Conservation (phyloP, 2,888 invertebrate genomes). For the Odontomyia ornata region DNA sequence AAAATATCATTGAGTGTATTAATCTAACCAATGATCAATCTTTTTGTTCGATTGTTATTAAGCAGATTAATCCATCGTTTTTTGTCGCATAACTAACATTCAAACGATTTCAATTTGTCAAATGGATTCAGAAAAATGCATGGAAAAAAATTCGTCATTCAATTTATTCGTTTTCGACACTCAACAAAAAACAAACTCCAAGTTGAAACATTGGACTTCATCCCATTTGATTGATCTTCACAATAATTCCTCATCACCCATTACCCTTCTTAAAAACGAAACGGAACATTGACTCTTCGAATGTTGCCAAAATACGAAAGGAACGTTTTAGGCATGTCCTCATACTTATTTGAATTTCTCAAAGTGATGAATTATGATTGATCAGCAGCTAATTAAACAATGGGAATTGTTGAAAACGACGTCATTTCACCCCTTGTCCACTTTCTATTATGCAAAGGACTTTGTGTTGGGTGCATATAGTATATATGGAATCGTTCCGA, state of each 20-base stretch:
- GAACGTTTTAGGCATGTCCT: not conserved
- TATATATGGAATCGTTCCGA: too few species aligned
- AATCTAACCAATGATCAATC: too few species aligned
- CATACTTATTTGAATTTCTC: constrained; percentile 43
- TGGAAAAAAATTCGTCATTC: constrained; percentile 14
- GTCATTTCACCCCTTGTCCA: constrained; percentile 22
- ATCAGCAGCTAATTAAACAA: constrained; percentile 45
- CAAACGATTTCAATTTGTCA: constrained; percentile 34
- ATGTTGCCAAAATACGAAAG: constrained; percentile 26
- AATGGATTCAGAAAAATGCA: not conserved
- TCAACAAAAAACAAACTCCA: not conserved
- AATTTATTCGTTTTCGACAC: not conserved
- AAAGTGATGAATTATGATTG: constrained; percentile 46
- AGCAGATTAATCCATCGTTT: too few species aligned
- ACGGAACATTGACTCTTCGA: not conserved
- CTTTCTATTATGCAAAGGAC: not conserved
- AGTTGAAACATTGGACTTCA: constrained; percentile 22
- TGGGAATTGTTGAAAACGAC: constrained; percentile 30
- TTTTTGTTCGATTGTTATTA: too few species aligned
- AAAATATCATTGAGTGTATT: too few species aligned
- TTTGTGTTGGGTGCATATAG: too few species aligned
- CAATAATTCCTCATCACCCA: not conserved
- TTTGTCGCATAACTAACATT: not conserved
- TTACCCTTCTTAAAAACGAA: constrained; percentile 38
- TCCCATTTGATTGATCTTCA: constrained; percentile 38